These are phyloP conservation scores for Phrynocephalus forsythii DNA, from an alignment of 2,797 vertebrate genomes.

Conservation along the genomic window DNA sequence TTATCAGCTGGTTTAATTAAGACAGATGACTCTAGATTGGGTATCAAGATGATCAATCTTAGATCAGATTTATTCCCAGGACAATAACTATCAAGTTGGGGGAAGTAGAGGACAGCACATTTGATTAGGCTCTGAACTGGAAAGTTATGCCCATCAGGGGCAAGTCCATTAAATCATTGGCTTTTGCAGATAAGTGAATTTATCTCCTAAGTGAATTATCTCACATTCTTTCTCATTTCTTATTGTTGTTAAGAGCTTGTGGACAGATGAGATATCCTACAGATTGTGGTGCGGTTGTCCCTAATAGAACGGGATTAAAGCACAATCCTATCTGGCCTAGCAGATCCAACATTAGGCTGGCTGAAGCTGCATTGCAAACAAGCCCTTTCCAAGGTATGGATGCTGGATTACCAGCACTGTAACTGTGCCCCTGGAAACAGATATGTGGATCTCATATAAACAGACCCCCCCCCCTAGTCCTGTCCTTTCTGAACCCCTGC, in stretches of 20 bases:
- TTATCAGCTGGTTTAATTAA: not conserved
- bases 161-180: not conserved
- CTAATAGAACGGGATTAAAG: not conserved
- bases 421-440: too few species aligned
- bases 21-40: not conserved
- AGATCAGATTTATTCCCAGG: not conserved
- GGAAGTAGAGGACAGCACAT: not conserved
- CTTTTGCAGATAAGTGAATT: not conserved
- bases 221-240: not conserved
- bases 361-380: too few species aligned
- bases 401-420: too few species aligned
- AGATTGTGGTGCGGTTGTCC: not conserved
- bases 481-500: too few species aligned
- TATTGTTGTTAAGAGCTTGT: not conserved
- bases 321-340: too few species aligned
- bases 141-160: not conserved
- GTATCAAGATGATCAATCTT: slow-evolving; percentile 14
- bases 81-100: not conserved
- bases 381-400: too few species aligned
- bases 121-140: not conserved
- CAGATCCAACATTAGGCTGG: too few species aligned
- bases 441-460: too few species aligned
- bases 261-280: not conserved
- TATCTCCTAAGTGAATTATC: not conserved
- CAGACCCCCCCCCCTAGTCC: too few species aligned